Conservation (phyloP, 2,888 invertebrate species). For the Acanthosoma haemorrhoidale region DNA sequence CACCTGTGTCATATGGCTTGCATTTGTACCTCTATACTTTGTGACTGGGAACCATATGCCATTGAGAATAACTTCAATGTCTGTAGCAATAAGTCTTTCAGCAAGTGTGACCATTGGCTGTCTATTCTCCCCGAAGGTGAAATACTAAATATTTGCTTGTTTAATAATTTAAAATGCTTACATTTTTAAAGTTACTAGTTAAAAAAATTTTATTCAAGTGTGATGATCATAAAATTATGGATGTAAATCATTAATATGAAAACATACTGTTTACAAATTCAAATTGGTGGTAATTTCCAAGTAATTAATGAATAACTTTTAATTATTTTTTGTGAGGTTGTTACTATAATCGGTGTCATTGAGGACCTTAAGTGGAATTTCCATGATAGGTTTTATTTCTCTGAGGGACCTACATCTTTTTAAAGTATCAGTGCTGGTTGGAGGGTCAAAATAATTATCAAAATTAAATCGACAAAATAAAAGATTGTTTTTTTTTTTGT, state of each 20-base stretch:
- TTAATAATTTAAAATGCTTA: background rate
- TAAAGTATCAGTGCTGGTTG: too few species aligned
- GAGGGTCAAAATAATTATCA: too few species aligned
- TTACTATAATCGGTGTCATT: too few species aligned
- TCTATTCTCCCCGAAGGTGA: constrained; percentile 79
- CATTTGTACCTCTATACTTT: constrained; percentile 95
- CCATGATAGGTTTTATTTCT: too few species aligned
- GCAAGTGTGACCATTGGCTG: constrained; percentile 90
- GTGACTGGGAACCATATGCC: constrained; percentile 91
- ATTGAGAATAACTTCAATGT: constrained; percentile 88
- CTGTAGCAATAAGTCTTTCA: constrained; percentile 88
- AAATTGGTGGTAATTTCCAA: too few species aligned
- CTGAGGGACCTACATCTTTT: too few species aligned
- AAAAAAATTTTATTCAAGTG: background rate
- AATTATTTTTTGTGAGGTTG: too few species aligned
- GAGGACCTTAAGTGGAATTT: too few species aligned
- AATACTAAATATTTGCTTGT: background rate
- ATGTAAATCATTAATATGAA: background rate
- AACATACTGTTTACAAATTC: background rate
- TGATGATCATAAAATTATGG: background rate
- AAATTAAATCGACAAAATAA: too few species aligned
- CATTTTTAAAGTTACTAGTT: background rate
- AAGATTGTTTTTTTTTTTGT: too few species aligned
- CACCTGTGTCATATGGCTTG: constrained; percentile 95
- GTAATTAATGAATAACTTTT: too few species aligned